Evolutionary conservation across 2,113 vertebrate genomes (phyloP).

Genomic region (Dunckerocampus dactyliophorus): DNA sequence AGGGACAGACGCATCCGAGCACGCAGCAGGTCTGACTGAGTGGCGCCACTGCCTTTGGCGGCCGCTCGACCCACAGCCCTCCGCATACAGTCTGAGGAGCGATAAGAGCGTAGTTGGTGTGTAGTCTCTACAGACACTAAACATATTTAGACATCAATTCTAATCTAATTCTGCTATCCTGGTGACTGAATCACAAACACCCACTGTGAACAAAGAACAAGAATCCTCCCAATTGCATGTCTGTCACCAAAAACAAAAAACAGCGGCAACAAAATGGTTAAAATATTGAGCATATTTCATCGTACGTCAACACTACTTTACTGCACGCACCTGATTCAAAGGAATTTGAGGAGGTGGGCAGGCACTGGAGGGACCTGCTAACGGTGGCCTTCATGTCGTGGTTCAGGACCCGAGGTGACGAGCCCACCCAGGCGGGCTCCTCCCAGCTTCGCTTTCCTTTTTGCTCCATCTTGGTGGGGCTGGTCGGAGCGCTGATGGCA

Average conservation of each 20-base stretch:
- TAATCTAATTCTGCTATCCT: conserved; percentile 9
- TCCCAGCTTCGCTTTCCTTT: conserved; percentile 93
- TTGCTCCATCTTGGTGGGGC: conserved; percentile 87
- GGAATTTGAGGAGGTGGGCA: conserved; percentile 81
- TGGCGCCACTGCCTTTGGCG: conserved; percentile 36
- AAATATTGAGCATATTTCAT: conserved; percentile 1
- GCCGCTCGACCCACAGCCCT: conserved; percentile 54
- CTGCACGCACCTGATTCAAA: conserved; percentile 69
- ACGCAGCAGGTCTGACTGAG: conserved; percentile 82
- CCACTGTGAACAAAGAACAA: conserved; percentile 68
- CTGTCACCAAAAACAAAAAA: conserved; percentile 50
- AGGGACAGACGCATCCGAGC: conserved; percentile 88
- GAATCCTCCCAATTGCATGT: conserved; percentile 47
- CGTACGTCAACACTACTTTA: neutral
- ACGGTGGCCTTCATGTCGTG: conserved; percentile 87
- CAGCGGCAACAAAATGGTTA: conserved; percentile 1
- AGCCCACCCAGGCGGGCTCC: conserved; percentile 94
- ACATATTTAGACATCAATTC: neutral
- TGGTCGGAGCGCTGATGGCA: conserved; percentile 90
- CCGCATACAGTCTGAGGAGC: conserved; percentile 59
- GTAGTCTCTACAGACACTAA: neutral
- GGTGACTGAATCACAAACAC: conserved; percentile 38
- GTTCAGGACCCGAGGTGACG: conserved; percentile 82
- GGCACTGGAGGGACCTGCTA: conserved; percentile 90
- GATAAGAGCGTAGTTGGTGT: neutral